Conservation (phyloP, 2,888 invertebrate genomes). For the Ophion ellenae region DNA sequence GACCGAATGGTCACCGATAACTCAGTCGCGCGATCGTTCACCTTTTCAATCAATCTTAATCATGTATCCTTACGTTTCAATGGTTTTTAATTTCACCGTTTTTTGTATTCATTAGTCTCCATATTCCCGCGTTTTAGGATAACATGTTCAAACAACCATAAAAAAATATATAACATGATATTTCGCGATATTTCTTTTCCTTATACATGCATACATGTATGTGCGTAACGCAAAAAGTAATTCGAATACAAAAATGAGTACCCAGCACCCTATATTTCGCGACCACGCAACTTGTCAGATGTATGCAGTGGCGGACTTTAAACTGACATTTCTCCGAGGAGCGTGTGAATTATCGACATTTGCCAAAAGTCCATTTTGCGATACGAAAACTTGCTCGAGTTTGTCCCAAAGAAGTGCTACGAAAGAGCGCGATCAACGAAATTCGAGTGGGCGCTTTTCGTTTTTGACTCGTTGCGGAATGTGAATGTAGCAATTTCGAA, state of each 20-base stretch:
- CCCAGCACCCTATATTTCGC: constrained; percentile 49
- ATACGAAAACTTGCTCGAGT: background rate
- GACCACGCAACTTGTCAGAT: constrained; percentile 19
- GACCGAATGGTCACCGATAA: constrained; percentile 37
- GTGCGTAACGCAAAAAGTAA: background rate
- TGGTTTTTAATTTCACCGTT: constrained; percentile 5
- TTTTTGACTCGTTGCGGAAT: background rate
- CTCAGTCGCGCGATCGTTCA: background rate
- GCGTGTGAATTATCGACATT: constrained; percentile 26
- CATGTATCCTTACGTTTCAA: background rate
- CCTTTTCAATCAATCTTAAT: background rate
- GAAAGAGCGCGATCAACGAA: background rate
- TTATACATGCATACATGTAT: background rate
- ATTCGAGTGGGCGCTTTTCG: background rate
- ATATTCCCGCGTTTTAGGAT: constrained; percentile 51
- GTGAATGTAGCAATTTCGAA: background rate
- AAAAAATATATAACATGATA: constrained; percentile 61
- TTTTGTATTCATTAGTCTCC: constrained; percentile 47
- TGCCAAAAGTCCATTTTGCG: background rate
- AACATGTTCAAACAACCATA: constrained; percentile 62
- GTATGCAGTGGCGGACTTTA: background rate
- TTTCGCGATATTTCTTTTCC: constrained; percentile 27
- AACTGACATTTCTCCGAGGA: background rate
- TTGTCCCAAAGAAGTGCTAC: background rate
- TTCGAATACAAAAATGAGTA: constrained; percentile 30